These are phyloP conservation scores for Thalassoma bifasciatum DNA, from an alignment of 2,113 vertebrate genomes.

Conservation along the genomic window DNA sequence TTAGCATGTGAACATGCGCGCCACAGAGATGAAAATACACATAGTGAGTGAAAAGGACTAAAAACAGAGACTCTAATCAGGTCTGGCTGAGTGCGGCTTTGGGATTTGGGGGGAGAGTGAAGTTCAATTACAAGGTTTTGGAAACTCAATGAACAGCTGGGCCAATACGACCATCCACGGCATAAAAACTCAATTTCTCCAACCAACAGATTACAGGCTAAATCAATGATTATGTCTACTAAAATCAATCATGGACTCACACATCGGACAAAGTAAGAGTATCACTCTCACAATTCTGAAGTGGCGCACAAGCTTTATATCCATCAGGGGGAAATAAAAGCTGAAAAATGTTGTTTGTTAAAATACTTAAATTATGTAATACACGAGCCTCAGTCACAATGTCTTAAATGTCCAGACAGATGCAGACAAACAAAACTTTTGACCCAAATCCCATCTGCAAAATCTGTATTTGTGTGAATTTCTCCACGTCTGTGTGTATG, in stretches of 20 bases:
- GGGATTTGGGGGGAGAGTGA: conserved; percentile 7
- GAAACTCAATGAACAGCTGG: conserved; percentile 20
- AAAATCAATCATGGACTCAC: neutral
- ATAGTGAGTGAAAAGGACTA: conserved; percentile 50
- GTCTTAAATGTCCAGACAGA: conserved; percentile 64
- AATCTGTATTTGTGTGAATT: conserved; percentile 23
- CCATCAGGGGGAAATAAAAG: neutral
- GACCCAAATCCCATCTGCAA: conserved; percentile 63
- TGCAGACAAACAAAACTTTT: conserved; percentile 67
- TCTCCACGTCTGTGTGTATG: conserved; percentile 21
- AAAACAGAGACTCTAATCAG: conserved; percentile 65
- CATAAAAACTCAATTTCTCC: conserved; percentile 18
- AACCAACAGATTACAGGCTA: conserved; percentile 19
- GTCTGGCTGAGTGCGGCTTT: conserved; percentile 45
- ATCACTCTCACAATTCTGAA: neutral
- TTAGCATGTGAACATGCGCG: conserved; percentile 74
- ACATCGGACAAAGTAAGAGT: conserved; percentile 14
- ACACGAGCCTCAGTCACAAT: conserved; percentile 43
- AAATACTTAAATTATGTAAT: conserved; percentile 62
- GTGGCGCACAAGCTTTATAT: neutral
- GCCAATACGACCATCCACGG: conserved; percentile 5
- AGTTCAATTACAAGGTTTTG: conserved; percentile 41
- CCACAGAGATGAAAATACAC: conserved; percentile 76
- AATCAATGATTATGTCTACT: conserved; percentile 23
- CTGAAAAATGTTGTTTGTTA: conserved; percentile 34